Conservation (phyloP, 64 coral and sea anemone genomes). For the Pocillopora damicornis region DNA sequence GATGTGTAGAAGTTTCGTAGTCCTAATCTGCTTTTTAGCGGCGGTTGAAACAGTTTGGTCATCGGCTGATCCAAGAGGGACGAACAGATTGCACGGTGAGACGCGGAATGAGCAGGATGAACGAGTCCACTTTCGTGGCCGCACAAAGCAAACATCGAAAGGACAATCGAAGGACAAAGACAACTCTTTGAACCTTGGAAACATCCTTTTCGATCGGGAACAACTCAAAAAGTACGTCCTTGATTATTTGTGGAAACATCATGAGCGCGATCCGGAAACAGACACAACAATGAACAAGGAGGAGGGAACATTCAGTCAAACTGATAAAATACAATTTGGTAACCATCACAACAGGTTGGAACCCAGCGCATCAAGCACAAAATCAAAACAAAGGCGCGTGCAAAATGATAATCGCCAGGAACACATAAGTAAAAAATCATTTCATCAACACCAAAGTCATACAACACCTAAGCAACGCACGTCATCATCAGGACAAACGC, state of each 20-base stretch:
- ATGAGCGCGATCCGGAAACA: not conserved
- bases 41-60: not conserved
- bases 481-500: not conserved
- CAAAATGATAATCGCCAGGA: not conserved
- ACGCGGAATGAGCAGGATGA: not conserved
- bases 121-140: not conserved
- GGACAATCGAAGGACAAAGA: not conserved
- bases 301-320: not conserved
- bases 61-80: not conserved
- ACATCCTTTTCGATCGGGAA: constrained; percentile 12
- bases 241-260: constrained; percentile 22
- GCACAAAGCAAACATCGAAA: not conserved
- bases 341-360: not conserved
- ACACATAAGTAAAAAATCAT: not conserved
- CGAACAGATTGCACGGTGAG: not conserved
- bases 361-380: no score
- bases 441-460: not conserved
- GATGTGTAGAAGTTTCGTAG: not conserved
- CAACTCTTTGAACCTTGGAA: not conserved
- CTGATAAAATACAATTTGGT: not conserved
- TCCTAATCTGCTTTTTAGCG: not conserved
- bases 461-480: not conserved
- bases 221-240: constrained; percentile 28
- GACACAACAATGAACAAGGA: not conserved
- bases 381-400: not conserved